These are phyloP conservation scores for Holacanthella duospinosa DNA, from an alignment of 2,888 invertebrate genomes.

Conservation along the genomic window DNA sequence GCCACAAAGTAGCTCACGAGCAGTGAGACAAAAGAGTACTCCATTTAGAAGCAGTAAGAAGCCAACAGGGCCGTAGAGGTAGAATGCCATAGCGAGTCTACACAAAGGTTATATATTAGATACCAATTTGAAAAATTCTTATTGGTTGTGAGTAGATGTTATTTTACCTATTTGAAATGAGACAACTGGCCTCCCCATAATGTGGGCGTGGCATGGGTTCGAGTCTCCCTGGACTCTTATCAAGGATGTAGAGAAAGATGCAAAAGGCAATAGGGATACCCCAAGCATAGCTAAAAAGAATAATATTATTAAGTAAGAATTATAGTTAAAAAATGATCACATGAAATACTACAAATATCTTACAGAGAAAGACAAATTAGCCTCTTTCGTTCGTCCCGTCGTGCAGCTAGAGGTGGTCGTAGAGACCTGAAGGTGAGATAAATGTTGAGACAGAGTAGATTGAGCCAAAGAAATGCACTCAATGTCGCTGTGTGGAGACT, in stretches of 20 bases:
- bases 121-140: neutral
- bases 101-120: slow-evolving; percentile 4
- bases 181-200: slow-evolving; percentile 31
- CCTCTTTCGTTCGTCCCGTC: slow-evolving; percentile 33
- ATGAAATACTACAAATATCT: slow-evolving; percentile 9
- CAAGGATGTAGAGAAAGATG: slow-evolving; percentile 27
- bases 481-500: slow-evolving; percentile 35
- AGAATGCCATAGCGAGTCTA: slow-evolving; percentile 34
- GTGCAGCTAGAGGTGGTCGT: slow-evolving; percentile 29
- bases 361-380: slow-evolving; percentile 34
- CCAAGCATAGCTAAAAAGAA: slow-evolving; percentile 30
- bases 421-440: slow-evolving; percentile 35
- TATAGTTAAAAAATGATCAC: neutral
- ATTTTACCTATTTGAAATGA: slow-evolving; percentile 34
- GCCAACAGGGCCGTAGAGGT: slow-evolving; percentile 35
- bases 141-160: neutral
- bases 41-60: slow-evolving; percentile 32
- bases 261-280: slow-evolving; percentile 36
- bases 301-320: neutral
- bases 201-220: slow-evolving; percentile 34
- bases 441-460: slow-evolving; percentile 37
- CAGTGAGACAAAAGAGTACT: slow-evolving; percentile 35
- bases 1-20: slow-evolving; percentile 35
- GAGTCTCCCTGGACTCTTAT: slow-evolving; percentile 24
- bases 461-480: slow-evolving; percentile 36